A percentile compares a stretch with the other conserved stretches of the same genome.
Evolutionary conservation across 1,140 invertebrate species (phyloP).

Genomic region (Pinna nobilis): DNA sequence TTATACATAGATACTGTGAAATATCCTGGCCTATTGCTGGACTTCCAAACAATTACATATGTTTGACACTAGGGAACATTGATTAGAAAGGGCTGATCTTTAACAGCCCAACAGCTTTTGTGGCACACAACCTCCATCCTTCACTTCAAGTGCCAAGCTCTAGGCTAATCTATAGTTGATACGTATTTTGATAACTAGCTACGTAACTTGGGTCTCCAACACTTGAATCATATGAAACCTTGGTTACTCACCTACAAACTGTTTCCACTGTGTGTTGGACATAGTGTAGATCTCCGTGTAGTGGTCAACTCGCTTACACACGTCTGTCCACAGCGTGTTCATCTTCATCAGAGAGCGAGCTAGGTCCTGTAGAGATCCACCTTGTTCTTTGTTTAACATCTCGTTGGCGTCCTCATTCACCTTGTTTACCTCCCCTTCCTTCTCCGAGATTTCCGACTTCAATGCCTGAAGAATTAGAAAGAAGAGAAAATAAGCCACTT

Average conservation of each 20-base stretch:
- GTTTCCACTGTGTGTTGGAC: slow-evolving; percentile 61
- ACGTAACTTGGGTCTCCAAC: no score
- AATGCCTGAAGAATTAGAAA: slow-evolving; percentile 54
- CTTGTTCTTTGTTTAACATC: slow-evolving; percentile 57
- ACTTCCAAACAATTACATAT: no score
- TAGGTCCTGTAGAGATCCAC: slow-evolving; percentile 65
- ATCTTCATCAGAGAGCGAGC: slow-evolving; percentile 66
- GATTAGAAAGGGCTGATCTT: no score
- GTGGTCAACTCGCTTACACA: slow-evolving; percentile 59
- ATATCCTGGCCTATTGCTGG: no score
- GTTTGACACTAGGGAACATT: no score
- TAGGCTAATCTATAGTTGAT: no score
- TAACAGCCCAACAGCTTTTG: no score
- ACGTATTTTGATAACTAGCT: no score
- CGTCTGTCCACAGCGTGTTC: slow-evolving; percentile 66
- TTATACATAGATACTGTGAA: no score
- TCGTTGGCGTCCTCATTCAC: slow-evolving; percentile 63
- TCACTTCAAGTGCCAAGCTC: no score
- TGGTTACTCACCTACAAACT: slow-evolving; percentile 62
- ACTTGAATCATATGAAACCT: no score
- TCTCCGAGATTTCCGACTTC: slow-evolving; percentile 60
- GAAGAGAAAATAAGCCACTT: neutral
- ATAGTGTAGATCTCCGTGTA: slow-evolving; percentile 57
- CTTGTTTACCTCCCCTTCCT: slow-evolving; percentile 58
- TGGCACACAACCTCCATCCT: no score